Conservation (phyloP, 1,140 invertebrate species). For the Drosophila pallidifrons region DNA sequence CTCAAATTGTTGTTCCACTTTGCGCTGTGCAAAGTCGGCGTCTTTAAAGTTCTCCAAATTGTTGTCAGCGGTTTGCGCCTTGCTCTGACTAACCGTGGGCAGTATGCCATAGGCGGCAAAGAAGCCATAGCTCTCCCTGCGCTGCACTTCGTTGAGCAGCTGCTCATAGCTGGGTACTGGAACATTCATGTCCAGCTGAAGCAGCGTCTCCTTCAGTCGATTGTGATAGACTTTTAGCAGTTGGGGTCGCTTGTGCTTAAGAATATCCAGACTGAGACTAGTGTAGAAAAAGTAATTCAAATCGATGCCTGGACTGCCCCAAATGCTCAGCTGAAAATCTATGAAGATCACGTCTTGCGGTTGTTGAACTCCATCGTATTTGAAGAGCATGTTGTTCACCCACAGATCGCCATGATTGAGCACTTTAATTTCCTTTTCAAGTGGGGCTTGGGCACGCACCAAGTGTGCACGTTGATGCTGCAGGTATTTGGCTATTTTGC, state of each 20-base stretch:
- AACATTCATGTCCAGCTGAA: slow-evolving; percentile 49
- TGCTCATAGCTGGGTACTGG: slow-evolving; percentile 78
- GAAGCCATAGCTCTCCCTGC: slow-evolving; percentile 76
- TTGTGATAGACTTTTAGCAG: slow-evolving; percentile 80
- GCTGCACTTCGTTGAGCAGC: slow-evolving; percentile 75
- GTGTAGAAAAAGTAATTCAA: slow-evolving; percentile 83
- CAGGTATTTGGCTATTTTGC: slow-evolving; percentile 75
- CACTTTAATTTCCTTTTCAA: slow-evolving; percentile 82
- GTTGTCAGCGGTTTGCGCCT: slow-evolving; percentile 66
- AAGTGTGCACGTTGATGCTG: slow-evolving; percentile 48
- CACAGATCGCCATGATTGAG: slow-evolving; percentile 89
- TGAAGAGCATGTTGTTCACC: slow-evolving; percentile 89
- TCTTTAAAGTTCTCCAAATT: slow-evolving; percentile 72
- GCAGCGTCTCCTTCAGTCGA: slow-evolving; percentile 75
- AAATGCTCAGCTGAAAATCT: slow-evolving; percentile 74
- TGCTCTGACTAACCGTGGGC: slow-evolving; percentile 73
- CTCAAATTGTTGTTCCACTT: slow-evolving; percentile 67
- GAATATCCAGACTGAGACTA: slow-evolving; percentile 67
- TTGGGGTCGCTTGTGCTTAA: slow-evolving; percentile 70
- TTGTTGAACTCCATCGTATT: slow-evolving; percentile 79
- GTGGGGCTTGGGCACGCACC: slow-evolving; percentile 55
- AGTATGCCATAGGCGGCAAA: slow-evolving; percentile 75
- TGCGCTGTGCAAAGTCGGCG: slow-evolving; percentile 67
- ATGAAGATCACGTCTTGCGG: slow-evolving; percentile 64
- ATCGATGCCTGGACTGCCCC: slow-evolving; percentile 79